These are phyloP conservation scores for Haplotaxodon microlepis DNA, from an alignment of 2,113 vertebrate species.

Conservation along the genomic window DNA sequence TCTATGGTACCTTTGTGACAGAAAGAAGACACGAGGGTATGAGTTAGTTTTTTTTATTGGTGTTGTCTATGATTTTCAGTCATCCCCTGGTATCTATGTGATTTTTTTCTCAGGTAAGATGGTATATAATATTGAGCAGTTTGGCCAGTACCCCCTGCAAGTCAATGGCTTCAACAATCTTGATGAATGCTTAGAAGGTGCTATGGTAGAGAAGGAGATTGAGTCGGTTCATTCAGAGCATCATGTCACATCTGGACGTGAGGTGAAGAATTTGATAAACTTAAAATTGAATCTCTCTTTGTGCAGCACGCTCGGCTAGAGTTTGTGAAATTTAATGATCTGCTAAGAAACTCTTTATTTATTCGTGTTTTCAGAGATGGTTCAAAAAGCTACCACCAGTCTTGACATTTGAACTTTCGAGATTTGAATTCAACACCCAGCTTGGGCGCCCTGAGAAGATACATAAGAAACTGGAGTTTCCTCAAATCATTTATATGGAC, in stretches of 20 bases:
- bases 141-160: conserved; percentile 96
- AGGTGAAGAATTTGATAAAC: conserved; percentile 64
- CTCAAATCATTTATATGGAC: conserved; percentile 94
- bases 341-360: not conserved
- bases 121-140: conserved; percentile 89
- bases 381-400: conserved; percentile 94
- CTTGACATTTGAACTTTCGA: conserved; percentile 94
- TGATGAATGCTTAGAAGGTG: conserved; percentile 91
- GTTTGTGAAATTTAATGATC: not conserved
- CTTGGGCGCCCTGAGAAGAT: conserved; percentile 98
- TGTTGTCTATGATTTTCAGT: not conserved
- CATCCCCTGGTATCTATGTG: not conserved
- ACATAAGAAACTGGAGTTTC: conserved; percentile 94
- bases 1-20: conserved; percentile 92
- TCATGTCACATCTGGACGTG: conserved; percentile 74
- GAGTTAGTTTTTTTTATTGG: fast-evolving
- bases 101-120: conserved; percentile 73
- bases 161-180: conserved; percentile 93
- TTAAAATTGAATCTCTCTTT: not conserved
- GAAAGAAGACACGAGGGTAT: conserved; percentile 87
- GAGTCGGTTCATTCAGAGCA: conserved; percentile 75
- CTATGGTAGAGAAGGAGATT: conserved; percentile 91
- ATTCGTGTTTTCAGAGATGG: conserved; percentile 79
- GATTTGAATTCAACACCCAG: conserved; percentile 96
- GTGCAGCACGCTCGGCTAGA: not conserved